These are phyloP conservation scores for Malurus melanocephalus DNA, from an alignment of 2,113 vertebrate genomes.

Conservation along the genomic window DNA sequence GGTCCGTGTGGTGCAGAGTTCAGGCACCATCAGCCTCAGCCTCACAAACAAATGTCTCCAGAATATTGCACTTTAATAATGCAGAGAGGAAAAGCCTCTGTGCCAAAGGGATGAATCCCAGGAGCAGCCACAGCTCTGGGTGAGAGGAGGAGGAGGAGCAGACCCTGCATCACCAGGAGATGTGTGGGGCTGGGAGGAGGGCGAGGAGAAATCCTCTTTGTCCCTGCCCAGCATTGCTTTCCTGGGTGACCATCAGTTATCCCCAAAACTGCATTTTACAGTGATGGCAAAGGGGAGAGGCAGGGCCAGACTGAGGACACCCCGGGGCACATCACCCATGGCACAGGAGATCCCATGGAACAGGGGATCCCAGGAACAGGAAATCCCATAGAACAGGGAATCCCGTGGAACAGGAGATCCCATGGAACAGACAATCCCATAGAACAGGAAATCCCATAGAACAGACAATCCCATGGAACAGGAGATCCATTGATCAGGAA, in stretches of 20 bases:
- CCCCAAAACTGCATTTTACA: neutral
- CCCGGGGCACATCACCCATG: neutral
- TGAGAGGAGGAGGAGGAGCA: neutral
- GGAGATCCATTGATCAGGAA: too few species aligned
- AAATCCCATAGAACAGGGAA: too few species aligned
- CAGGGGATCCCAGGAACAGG: too few species aligned
- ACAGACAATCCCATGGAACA: too few species aligned
- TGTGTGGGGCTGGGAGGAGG: rapidly evolving
- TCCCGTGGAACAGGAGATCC: too few species aligned
- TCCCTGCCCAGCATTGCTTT: neutral
- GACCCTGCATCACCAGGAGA: neutral
- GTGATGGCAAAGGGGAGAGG: neutral
- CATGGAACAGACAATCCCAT: too few species aligned
- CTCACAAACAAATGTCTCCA: neutral
- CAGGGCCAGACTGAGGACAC: neutral
- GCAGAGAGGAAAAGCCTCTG: neutral
- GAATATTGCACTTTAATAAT: neutral
- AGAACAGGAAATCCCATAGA: too few species aligned
- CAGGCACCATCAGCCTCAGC: neutral
- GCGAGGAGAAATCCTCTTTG: neutral
- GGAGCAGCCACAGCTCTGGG: neutral
- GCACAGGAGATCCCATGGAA: too few species aligned
- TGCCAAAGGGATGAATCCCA: neutral
- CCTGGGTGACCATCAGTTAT: neutral
- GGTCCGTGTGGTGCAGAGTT: neutral